phyloP scores from a whole-genome alignment of 2,888 invertebrate species.

The Plagiodera versicolora region DNA sequence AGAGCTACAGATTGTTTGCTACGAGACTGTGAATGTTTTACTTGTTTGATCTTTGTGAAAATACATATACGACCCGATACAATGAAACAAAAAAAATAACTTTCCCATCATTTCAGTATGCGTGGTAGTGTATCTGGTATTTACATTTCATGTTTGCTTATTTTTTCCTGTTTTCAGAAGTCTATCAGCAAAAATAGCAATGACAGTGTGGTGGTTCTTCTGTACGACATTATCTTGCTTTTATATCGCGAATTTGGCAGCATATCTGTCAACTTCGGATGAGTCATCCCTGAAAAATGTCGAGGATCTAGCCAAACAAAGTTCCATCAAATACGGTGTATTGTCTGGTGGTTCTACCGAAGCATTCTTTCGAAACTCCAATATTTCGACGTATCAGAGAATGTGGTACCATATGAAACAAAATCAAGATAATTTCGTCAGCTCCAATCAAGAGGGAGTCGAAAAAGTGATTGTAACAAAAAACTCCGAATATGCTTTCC shows the following conservation, averaged over 20 bases:
- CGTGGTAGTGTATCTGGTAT: too few relatives aligned
- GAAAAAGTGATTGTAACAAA: constrained; percentile 78
- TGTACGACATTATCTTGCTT: constrained; percentile 85
- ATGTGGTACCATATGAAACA: constrained; percentile 69
- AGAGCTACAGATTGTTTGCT: too few relatives aligned
- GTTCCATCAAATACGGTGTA: constrained; percentile 93
- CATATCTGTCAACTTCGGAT: constrained; percentile 87
- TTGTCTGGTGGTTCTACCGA: constrained; percentile 84
- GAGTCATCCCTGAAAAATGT: constrained; percentile 84
- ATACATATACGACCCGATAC: too few relatives aligned
- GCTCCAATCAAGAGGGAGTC: constrained; percentile 82
- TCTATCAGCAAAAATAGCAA: constrained; percentile 83
- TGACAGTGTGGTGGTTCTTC: constrained; percentile 94
- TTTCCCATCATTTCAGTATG: too few relatives aligned
- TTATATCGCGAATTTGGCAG: constrained; percentile 92
- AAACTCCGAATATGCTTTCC: constrained; percentile 82
- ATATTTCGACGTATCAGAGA: constrained; percentile 40
- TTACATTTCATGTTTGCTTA: neutral
- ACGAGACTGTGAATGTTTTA: too few relatives aligned
- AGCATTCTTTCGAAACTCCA: constrained; percentile 79
- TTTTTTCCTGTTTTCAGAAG: constrained; percentile 67
- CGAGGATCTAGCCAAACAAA: constrained; percentile 89
- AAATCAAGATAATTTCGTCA: constrained; percentile 80
- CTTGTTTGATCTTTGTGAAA: too few relatives aligned
- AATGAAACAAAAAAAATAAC: too few relatives aligned